These are phyloP conservation scores for Petrocephalus schoutedeni DNA, from an alignment of 2,797 vertebrate genomes.

Conservation along the genomic window DNA sequence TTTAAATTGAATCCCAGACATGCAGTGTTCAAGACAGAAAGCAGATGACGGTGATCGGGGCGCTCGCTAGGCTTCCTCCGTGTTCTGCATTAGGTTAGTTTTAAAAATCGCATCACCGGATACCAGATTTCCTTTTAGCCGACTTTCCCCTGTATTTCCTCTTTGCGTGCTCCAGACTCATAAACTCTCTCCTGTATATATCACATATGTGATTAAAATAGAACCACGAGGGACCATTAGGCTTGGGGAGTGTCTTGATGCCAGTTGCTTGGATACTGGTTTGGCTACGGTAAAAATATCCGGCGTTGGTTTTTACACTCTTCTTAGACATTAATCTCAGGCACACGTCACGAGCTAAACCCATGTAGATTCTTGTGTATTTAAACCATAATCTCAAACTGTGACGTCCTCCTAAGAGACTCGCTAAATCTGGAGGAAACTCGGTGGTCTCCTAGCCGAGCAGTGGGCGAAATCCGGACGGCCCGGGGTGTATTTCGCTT, in stretches of 20 bases:
- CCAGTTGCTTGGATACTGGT: slow-evolving; percentile 2
- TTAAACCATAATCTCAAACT: background rate
- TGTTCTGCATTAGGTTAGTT: background rate
- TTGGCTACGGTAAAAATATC: background rate
- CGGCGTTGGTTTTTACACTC: background rate
- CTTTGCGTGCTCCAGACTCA: background rate
- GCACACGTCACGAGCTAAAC: background rate
- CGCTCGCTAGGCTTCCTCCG: background rate
- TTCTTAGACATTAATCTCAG: slow-evolving; percentile 1
- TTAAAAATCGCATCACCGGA: slow-evolving; percentile 5
- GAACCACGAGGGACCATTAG: background rate
- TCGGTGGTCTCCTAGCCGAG: background rate
- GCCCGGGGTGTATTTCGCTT: background rate
- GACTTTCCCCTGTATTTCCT: background rate
- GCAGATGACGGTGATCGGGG: background rate
- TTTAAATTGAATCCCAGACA: background rate
- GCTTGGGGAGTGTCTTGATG: background rate
- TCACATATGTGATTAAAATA: background rate
- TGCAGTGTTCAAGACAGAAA: background rate
- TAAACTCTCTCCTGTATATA: background rate
- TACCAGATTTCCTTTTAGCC: background rate
- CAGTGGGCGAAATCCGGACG: background rate
- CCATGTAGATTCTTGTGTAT: slow-evolving; percentile 2
- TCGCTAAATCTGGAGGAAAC: background rate
- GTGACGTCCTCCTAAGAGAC: background rate